Evolutionary conservation across 2,113 vertebrate genomes (phyloP).

Genomic region (Eurypyga helias): DNA sequence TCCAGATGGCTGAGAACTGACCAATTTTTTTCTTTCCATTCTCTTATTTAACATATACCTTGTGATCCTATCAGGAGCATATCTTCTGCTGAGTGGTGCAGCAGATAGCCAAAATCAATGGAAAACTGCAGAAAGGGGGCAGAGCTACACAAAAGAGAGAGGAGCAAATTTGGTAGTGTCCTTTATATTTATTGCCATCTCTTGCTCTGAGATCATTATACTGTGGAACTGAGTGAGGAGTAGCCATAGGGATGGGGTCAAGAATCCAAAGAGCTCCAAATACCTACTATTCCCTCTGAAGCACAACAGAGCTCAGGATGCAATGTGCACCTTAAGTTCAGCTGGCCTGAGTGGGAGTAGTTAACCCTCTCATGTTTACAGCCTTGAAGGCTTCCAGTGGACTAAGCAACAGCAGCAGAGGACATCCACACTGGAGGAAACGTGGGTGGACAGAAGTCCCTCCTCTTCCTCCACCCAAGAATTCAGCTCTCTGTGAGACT

Average conservation of each 20-base stretch:
- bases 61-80: slow-evolving; percentile 52
- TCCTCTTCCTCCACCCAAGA: neutral
- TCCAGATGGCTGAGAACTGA: slow-evolving; percentile 64
- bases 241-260: neutral
- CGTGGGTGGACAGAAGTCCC: neutral
- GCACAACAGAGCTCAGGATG: neutral
- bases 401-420: neutral
- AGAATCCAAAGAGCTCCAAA: neutral
- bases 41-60: slow-evolving; percentile 60
- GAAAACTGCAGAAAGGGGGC: slow-evolving; percentile 62
- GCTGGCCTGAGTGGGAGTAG: neutral
- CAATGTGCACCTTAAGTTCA: neutral
- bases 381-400: neutral
- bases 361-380: neutral
- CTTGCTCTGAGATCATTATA: neutral
- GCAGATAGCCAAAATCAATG: slow-evolving; percentile 62
- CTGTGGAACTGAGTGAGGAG: neutral
- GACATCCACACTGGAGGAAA: neutral
- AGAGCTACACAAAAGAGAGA: slow-evolving; percentile 63
- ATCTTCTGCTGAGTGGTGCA: slow-evolving; percentile 61
- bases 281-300: neutral
- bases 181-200: slow-evolving; percentile 33
- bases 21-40: slow-evolving; percentile 43
- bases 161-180: slow-evolving; percentile 61
- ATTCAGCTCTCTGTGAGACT: neutral